Base-by-base conservation (phyloP, 30 jellyfish, hydroid and myxozoan genomes). In the Calvadosia cruxmelitensis region DNA sequence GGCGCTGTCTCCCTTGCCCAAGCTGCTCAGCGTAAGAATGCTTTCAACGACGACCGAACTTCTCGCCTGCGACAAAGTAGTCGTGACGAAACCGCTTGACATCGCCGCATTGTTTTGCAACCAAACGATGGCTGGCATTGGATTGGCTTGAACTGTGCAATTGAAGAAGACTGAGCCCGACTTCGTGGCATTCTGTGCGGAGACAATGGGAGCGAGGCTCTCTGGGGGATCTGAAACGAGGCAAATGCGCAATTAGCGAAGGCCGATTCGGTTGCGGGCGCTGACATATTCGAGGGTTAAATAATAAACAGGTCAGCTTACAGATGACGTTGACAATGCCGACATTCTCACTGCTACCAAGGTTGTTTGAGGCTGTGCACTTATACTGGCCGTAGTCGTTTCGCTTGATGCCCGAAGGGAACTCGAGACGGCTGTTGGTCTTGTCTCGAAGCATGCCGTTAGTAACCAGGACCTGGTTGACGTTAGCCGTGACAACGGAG, bases 291-390 rank as follows among this genome's bases (percentile, higher is more conserved):
- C 15, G 57, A 3, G 3, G 23, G 70, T 13, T 2, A 28, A 35
- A 49, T 23, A 5, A 29, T 33, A 24, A 29, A 27, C 48, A 13
- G 27, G 25, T 23, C 5, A 34, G 69, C 94, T 75, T 75, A 82
- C 94, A 75, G 78, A 79, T 53, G 29, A 82, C 94, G 31, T 76
- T 69, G 69, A 75, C 23, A 24, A 1, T 33, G 50, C 71, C 81
- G 1, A 70, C 2, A 70, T 33, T 69, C 31, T 49, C 15, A 3
- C 42, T 61, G 3, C 52, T 68, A 24, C 94, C 94, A 16, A 74
- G 3, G 13, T 30, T 5, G 69, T 82, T 82, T 1, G 72, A 27
- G 34, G 80, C 94, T 27, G 57, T 70, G 76, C 94, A 82, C 31
- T 66, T 25, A 53, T 68, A 82, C 0, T 35, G 23, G 20, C 94